Conservation (phyloP, 2,113 vertebrate species). For the Anhinga rufa region DNA sequence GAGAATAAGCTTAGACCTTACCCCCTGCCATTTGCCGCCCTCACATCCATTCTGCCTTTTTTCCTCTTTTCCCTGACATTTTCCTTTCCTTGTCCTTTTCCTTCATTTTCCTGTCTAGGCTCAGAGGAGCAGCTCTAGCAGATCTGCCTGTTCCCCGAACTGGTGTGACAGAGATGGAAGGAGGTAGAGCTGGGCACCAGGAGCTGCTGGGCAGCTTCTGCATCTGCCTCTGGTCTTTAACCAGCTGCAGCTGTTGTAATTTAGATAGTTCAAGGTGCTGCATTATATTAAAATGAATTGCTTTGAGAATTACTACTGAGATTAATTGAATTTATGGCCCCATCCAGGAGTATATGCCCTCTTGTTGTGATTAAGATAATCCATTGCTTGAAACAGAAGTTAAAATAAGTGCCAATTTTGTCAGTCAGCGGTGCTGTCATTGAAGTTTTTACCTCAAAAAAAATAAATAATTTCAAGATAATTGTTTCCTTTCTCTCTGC, state of each 20-base stretch:
- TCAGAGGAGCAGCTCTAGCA: neutral
- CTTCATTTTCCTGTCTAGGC: neutral
- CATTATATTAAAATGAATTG: neutral
- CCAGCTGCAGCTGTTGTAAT: neutral
- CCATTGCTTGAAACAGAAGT: conserved; percentile 13
- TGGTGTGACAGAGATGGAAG: neutral
- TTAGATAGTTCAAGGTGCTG: neutral
- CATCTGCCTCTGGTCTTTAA: neutral
- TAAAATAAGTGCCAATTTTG: conserved; percentile 25
- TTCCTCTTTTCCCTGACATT: neutral
- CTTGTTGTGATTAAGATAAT: conserved; percentile 31
- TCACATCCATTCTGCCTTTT: neutral
- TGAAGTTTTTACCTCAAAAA: conserved; percentile 25
- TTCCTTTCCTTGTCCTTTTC: neutral
- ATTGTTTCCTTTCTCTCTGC: conserved; percentile 61
- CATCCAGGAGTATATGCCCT: neutral
- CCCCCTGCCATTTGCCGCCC: neutral
- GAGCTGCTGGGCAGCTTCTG: neutral
- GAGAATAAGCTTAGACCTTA: neutral
- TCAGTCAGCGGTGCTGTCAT: neutral
- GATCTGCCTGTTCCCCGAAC: neutral
- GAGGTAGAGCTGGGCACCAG: neutral
- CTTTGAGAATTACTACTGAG: neutral
- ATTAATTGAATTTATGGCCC: conserved; percentile 25
- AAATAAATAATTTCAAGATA: conserved; percentile 25